Evolutionary conservation across 1,140 invertebrate genomes (phyloP), one percentile per base, ranked within the genome.

Genomic region (Nixonia krombeini): DNA sequence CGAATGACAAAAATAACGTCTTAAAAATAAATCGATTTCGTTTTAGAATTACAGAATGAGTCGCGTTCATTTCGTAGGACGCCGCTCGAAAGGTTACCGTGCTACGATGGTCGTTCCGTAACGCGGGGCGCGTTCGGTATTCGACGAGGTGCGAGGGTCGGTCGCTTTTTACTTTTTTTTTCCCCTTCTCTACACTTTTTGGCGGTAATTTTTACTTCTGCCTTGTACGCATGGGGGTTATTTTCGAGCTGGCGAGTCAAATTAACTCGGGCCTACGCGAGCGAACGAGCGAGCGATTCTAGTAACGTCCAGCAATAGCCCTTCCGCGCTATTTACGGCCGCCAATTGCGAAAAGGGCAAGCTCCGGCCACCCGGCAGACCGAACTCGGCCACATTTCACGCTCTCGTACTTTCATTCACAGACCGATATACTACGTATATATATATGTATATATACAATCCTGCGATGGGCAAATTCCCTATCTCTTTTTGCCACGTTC

Each of bases 221-320:
- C 37, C 8, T 16, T 25, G 33, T 44, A 50, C 26, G 46, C 25
- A 29, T 52, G 49, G 26, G 45, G 29, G 29, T 69, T 63, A 63
- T 69, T 69, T 69, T 46, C 45, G 58, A 38, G 28, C 58, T 62
- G 58, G 52, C 58, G 44, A 40, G 29, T 40, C 26, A 28, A 56
- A 62, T 62, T 62, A 47, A 53, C 33, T 50, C 41, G 28, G 42
- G 37, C 35, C 40, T 58, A 58, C 38, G 37, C 47, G 53, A 63
- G 55, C 38, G 23, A 49, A 29, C 47, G 53, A 63, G 55, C 38
- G 23, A 49, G 46, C 50, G 45, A 45, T 62, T 41, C 44, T 51
- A 58, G 46, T 68, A 44, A 52, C 51, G 53, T 63, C 66, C 53
- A 63, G 58, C 52, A 69, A 69, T 69, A 69, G 58, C 66, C 26